These are phyloP conservation scores for Abrostola triplasia DNA, from an alignment of 2,888 invertebrate genomes.

Conservation along the genomic window DNA sequence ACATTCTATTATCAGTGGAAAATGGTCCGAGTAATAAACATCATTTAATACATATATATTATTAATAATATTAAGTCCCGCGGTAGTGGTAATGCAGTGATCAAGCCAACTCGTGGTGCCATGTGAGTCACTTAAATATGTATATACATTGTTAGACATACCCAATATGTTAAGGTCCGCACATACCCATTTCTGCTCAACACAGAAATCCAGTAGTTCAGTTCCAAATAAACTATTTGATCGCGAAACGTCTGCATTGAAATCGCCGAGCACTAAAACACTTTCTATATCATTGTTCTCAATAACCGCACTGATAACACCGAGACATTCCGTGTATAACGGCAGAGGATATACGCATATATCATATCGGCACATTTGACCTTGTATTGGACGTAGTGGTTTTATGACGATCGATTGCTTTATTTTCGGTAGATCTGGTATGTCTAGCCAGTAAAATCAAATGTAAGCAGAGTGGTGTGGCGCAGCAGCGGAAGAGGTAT, in stretches of 20 bases:
- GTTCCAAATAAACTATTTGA: slow-evolving; percentile 11
- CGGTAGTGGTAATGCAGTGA: background rate
- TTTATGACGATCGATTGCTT: too few relatives aligned
- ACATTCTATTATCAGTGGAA: slow-evolving; percentile 6
- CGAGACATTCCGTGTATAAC: slow-evolving; percentile 21
- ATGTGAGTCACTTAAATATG: slow-evolving; percentile 4
- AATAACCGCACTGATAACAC: slow-evolving; percentile 17
- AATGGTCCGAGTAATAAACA: slow-evolving; percentile 14
- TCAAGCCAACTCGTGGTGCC: slow-evolving; percentile 11
- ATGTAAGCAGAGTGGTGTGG: too few relatives aligned
- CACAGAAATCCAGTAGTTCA: slow-evolving; percentile 10
- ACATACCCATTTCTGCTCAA: slow-evolving; percentile 14
- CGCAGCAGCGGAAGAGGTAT: too few relatives aligned
- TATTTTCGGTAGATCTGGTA: too few relatives aligned
- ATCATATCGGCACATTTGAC: too few relatives aligned
- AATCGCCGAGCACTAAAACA: slow-evolving; percentile 17
- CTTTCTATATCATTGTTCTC: slow-evolving; percentile 10
- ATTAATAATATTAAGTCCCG: slow-evolving; percentile 2
- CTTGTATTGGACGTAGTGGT: too few relatives aligned
- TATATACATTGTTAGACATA: background rate
- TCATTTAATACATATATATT: slow-evolving; percentile 11
- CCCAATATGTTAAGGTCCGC: slow-evolving; percentile 6
- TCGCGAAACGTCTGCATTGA: slow-evolving; percentile 15
- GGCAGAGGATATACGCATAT: too few relatives aligned
- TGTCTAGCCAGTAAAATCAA: too few relatives aligned